Evolutionary conservation across 2,888 invertebrate genomes (phyloP), one percentile per base, ranked within the genome.

Genomic region (Apamea crenata): DNA sequence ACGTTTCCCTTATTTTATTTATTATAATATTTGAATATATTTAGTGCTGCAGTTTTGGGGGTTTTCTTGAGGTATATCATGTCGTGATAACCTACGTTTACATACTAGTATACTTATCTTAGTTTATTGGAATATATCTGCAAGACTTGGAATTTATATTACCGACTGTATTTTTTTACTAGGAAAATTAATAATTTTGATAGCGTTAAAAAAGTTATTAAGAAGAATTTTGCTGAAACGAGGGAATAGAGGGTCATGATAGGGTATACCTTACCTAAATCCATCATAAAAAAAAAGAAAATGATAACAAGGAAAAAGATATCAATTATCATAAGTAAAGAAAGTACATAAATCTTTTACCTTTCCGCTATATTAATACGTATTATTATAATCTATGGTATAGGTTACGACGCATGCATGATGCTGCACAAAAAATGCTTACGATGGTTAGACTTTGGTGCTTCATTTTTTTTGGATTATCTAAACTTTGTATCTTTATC

Each of bases 31-130:
- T 40, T 40, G 44, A 66, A 5, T 36, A 36, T 32, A 40, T 16
- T 25, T 40, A 67, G 67, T 70, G 53, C 8, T 25, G 53, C 53
- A 56, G 53, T 56, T 56, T 21, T 56, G 21, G 3, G 3, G 25
- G 7, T 56, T 25, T 53, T 50, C 10, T 59, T 56, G 36, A 71
- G 56, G 56, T 40, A 56, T 71, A 59, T 71, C 56, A 59, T 71
- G 56, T 71, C 56, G 36, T 56, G 40, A 71, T 71, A 59, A 71
- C 36, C 36, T 56, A 36, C 5, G 8, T 40, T 56, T 56, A 71
- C 18, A 25, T n/a, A 56, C n/a, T 40, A 71, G 59, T 61, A 61
- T 56, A 56, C n/a, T 40, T 71, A 56, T n/a, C 47, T n/a, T n/a
- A 71, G 21, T 56, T 36, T 53, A 25, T 56, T 18, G n/a, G n/a